Percentiles rank a stretch among this genome's conserved stretches.
These are phyloP conservation scores for Calephelis virginiensis DNA, from an alignment of 1,140 invertebrate genomes.

Conservation along the genomic window DNA sequence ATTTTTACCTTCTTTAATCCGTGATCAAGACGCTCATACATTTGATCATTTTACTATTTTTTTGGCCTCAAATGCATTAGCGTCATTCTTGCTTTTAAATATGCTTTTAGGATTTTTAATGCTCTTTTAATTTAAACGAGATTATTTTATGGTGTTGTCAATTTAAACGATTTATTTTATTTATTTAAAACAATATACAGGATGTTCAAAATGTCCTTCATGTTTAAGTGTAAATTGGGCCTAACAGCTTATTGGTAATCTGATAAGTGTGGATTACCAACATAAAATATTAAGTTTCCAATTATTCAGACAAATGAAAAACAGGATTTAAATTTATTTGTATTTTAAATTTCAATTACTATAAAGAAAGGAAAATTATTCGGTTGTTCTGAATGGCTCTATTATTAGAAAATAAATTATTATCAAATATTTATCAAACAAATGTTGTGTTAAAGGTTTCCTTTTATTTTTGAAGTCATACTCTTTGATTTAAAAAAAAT, in stretches of 20 bases:
- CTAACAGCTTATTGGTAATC: not conserved
- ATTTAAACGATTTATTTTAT: conserved; percentile 15
- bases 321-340: no score
- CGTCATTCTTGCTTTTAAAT: conserved; percentile 55
- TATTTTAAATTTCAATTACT: no score
- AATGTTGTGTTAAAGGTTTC: not conserved
- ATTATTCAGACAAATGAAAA: no score
- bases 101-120: conserved; percentile 54
- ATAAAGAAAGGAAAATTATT: no score
- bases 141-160: conserved; percentile 55
- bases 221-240: not conserved
- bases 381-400: no score
- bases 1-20: conserved; percentile 15
- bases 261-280: no score
- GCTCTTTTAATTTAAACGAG: conserved; percentile 48
- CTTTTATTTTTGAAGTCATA: not conserved
- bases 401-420: no score
- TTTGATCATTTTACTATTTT: conserved; percentile 27
- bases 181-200: conserved; percentile 10
- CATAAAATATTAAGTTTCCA: no score
- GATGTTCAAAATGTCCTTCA: not conserved
- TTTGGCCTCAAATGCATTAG: conserved; percentile 46
- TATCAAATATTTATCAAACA: no score
- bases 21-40: conserved; percentile 37
- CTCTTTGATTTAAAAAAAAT: not conserved